phyloP scores from a whole-genome alignment of 2,113 vertebrate genomes.

The Neotoma lepida region DNA sequence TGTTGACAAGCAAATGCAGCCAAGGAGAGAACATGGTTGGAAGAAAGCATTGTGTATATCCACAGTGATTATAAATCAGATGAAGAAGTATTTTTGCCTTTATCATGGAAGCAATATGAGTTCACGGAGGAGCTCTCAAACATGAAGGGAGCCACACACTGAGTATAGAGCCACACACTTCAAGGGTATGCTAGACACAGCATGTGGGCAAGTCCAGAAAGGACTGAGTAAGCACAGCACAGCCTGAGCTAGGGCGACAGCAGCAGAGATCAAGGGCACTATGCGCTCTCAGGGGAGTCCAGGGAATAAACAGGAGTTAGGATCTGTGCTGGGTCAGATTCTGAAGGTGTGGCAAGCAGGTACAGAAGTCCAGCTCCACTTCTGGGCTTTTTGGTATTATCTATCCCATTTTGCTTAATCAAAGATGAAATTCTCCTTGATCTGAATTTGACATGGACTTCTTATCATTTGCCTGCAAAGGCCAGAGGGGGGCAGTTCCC shows the following conservation, averaged over 20 bases:
- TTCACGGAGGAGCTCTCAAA: not conserved
- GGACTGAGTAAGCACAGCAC: accelerated
- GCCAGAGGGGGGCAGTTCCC: not conserved
- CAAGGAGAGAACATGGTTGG: not conserved
- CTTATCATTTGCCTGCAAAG: not conserved
- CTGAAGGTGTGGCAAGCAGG: not conserved
- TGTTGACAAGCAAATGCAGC: not conserved
- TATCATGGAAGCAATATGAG: not conserved
- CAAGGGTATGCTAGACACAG: not conserved
- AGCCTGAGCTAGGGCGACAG: accelerated
- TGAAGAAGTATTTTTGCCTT: not conserved
- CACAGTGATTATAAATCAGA: not conserved
- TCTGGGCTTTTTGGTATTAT: not conserved
- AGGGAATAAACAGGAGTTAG: not conserved
- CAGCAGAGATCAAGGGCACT: not conserved
- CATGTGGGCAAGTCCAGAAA: not conserved
- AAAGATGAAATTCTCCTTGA: not conserved
- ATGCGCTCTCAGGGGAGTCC: not conserved
- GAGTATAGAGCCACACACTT: not conserved
- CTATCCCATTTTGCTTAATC: not conserved
- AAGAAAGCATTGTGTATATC: not conserved
- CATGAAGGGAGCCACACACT: not conserved
- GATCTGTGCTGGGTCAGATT: not conserved
- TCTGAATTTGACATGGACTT: not conserved
- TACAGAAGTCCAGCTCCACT: not conserved